phyloP scores from a whole-genome alignment of 1,140 invertebrate species.

The Pseudachorutes palmiensis region DNA sequence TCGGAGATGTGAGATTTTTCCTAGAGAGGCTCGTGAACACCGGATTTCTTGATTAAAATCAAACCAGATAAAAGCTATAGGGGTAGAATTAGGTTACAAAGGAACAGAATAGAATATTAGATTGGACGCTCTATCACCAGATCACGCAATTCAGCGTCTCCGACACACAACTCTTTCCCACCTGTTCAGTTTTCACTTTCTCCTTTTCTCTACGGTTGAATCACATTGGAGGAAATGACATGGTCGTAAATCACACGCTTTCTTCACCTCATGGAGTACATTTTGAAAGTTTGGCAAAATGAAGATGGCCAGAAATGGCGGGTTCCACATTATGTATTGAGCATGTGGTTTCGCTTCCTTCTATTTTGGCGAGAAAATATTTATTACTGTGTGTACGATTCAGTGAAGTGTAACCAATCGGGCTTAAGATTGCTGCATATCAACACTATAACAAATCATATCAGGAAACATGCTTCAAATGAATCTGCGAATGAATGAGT shows the following conservation, averaged over 20 bases:
- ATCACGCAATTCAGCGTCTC: too few relatives aligned
- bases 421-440: background rate
- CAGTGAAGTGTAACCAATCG: background rate
- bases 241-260: background rate
- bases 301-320: background rate
- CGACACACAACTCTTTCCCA: background rate
- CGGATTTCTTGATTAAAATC: conserved; percentile 81
- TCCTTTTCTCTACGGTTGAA: background rate
- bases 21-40: conserved; percentile 92
- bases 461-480: background rate
- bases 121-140: background rate
- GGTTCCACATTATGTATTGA: background rate
- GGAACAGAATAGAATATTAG: background rate
- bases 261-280: background rate
- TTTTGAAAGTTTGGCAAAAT: background rate
- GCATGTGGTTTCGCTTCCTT: too few relatives aligned
- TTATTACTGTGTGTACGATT: too few relatives aligned
- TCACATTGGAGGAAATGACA: background rate
- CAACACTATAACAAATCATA: background rate
- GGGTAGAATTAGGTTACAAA: background rate
- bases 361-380: too few relatives aligned
- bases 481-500: background rate
- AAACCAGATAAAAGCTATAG: background rate
- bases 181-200: background rate
- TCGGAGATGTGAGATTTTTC: conserved; percentile 96